These are phyloP conservation scores for Diabrotica undecimpunctata DNA, from an alignment of 1,140 invertebrate genomes.

Conservation along the genomic window DNA sequence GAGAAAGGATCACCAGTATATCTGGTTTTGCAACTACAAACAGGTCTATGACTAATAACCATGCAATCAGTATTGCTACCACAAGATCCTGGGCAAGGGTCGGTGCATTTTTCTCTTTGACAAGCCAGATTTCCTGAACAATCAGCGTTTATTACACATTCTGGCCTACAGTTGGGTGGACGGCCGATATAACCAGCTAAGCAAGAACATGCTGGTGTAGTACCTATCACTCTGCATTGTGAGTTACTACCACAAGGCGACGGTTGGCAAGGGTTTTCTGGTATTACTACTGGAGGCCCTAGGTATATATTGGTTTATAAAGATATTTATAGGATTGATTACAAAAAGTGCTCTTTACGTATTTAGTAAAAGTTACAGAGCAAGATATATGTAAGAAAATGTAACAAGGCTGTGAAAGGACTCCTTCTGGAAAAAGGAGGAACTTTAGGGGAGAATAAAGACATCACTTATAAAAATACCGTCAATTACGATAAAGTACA, in stretches of 20 bases:
- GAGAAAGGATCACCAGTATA: constrained; percentile 61
- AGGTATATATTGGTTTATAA: neutral
- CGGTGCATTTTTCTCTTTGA: constrained; percentile 59
- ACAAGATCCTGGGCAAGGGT: constrained; percentile 60
- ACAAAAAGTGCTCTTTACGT: too few relatives aligned
- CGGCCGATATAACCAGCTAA: constrained; percentile 55
- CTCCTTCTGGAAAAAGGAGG: too few relatives aligned
- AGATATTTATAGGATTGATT: too few relatives aligned
- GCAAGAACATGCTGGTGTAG: constrained; percentile 61
- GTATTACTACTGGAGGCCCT: constrained; percentile 43
- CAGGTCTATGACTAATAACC: constrained; percentile 59
- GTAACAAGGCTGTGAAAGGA: too few relatives aligned
- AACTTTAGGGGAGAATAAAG: too few relatives aligned
- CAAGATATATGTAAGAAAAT: neutral
- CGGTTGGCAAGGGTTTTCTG: constrained; percentile 56
- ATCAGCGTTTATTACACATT: constrained; percentile 63
- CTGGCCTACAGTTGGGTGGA: constrained; percentile 61
- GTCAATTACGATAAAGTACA: too few relatives aligned
- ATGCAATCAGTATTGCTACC: constrained; percentile 58
- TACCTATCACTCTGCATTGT: constrained; percentile 56
- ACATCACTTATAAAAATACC: too few relatives aligned
- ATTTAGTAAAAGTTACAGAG: constrained; percentile 8
- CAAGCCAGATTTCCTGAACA: constrained; percentile 61
- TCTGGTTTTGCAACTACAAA: constrained; percentile 57
- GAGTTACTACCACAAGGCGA: constrained; percentile 66